phyloP scores from a whole-genome alignment of 2,113 vertebrate genomes.

The Grus americana region DNA sequence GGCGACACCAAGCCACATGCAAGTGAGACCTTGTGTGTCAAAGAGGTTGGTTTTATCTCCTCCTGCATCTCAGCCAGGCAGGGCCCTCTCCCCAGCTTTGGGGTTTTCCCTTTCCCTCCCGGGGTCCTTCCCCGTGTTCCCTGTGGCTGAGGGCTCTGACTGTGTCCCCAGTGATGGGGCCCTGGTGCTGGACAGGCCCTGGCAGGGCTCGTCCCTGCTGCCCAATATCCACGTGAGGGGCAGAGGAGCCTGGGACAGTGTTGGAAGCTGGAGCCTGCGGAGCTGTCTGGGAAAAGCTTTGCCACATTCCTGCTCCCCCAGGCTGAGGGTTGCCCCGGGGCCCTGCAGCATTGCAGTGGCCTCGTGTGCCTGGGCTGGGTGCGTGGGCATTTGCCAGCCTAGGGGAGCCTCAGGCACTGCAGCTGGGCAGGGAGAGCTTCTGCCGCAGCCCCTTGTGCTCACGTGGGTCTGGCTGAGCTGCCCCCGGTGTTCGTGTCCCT shows the following conservation, averaged over 20 bases:
- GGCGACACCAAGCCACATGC: too few species aligned
- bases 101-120: neutral
- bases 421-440: neutral
- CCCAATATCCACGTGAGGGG: neutral
- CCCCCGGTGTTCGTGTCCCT: neutral
- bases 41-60: neutral
- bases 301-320: neutral
- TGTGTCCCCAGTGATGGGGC: neutral
- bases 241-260: neutral
- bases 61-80: neutral
- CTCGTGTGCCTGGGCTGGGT: neutral
- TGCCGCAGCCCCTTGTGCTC: neutral
- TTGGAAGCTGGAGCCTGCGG: neutral
- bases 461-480: neutral
- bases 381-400: too few species aligned
- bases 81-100: neutral
- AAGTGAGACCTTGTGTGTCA: too few species aligned
- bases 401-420: neutral
- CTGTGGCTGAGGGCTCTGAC: neutral
- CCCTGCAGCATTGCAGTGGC: neutral
- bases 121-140: neutral
- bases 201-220: neutral
- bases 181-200: neutral
- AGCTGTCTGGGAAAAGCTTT: neutral
- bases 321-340: neutral